Evolutionary conservation across 2,797 vertebrate species (phyloP), one percentile per base, ranked within the genome.

Genomic region (Sebastolobus altivelis): DNA sequence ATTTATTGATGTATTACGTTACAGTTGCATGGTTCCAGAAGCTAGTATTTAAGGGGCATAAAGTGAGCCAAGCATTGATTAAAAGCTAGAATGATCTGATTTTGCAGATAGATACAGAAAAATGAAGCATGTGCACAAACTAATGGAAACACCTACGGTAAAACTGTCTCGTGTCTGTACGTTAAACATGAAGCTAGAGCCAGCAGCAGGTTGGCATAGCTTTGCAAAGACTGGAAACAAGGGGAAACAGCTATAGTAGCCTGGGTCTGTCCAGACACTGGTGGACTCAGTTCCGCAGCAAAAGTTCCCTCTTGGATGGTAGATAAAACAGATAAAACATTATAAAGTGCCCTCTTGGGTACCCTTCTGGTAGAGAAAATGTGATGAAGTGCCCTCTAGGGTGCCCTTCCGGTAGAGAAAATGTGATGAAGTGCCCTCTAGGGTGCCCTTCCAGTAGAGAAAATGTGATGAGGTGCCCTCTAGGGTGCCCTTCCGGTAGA

Each of bases 91-190:
- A 43, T 58, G 12, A 78, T 54, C 5, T 22, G 27, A 78, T 33
- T n/a, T n/a, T 33, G 5, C n/a, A 68, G 37, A n/a, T 71, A 9
- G 4, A 72, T 31, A 35, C 33, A 31, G 25, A 66, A 29, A 9
- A 37, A 73, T 63, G 46, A 2, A 62, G 22, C 2, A 59, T 56
- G 33, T 59, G 31, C 27, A 79, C 65, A 83, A 60, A 81, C 25
- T 54, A 67, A 81, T 68, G 25, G 71, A 83, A 83, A 62, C 72
- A 77, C 69, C 58, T 35, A 25, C 25, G 25, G 25, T 25, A 2
- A 55, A 58, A 43, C 43, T 37, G 37, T 60, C n/a, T 46, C 3
- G 8, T 46, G 40, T 55, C 0, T 55, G 0, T 27, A 35, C 1
- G 2, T 29, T 38, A 31, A 75, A 72, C 43, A 61, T 71, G 16